Evolutionary conservation across 2,797 vertebrate genomes (phyloP).

Genomic region (Rhabdomys pumilio): DNA sequence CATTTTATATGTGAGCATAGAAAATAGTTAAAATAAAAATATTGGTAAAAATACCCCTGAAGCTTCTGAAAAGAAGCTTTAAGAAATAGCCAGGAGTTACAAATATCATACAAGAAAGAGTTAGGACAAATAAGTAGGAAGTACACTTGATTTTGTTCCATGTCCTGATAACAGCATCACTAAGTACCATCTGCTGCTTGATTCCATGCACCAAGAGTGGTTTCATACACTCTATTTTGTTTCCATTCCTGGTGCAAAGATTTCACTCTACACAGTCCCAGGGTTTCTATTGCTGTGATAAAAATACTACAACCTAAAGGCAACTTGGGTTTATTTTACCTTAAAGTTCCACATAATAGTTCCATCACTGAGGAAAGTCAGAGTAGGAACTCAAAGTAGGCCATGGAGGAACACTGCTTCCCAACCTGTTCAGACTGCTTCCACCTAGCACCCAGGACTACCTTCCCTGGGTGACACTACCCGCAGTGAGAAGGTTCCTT

Average conservation of each 20-base stretch:
- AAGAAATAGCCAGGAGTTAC: constrained; percentile 8
- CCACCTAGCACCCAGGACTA: neutral
- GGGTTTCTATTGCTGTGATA: neutral
- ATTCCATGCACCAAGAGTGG: neutral
- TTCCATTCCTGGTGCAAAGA: constrained; percentile 2
- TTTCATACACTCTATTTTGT: constrained; percentile 35
- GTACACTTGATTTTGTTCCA: constrained; percentile 28
- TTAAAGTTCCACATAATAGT: neutral
- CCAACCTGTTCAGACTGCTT: neutral
- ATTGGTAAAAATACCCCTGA: neutral
- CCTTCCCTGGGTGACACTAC: neutral
- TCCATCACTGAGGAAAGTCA: neutral
- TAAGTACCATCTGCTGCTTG: constrained; percentile 29
- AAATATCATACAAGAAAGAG: constrained; percentile 53
- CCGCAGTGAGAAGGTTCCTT: neutral
- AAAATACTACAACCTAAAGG: neutral
- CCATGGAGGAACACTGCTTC: neutral
- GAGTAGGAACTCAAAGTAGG: neutral
- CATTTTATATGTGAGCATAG: neutral
- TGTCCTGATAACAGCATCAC: neutral
- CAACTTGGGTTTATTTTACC: neutral
- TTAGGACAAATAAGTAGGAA: constrained; percentile 30
- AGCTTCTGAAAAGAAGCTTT: neutral
- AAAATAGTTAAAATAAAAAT: neutral
- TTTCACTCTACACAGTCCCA: constrained; percentile 22